phyloP scores from a whole-genome alignment of 92 coral and sea anemone genomes.

The Montipora capitata region DNA sequence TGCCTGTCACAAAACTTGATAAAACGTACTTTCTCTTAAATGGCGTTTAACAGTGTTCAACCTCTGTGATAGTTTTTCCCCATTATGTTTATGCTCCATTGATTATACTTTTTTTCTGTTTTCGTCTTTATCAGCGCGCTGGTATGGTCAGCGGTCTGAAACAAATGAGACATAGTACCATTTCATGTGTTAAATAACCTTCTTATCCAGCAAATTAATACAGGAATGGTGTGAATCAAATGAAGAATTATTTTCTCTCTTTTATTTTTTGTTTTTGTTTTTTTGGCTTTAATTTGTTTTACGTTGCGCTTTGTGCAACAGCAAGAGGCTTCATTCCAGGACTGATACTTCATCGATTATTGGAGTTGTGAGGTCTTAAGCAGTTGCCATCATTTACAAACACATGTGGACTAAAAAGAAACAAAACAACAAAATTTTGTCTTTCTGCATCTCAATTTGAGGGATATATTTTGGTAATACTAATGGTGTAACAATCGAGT shows the following conservation, averaged over 20 bases:
- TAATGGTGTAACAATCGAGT: background rate
- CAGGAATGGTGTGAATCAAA: background rate
- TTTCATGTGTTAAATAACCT: too few species aligned
- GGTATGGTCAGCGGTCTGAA: too few species aligned
- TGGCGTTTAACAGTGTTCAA: too few species aligned
- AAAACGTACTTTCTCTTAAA: too few species aligned
- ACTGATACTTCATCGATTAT: background rate
- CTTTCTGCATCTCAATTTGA: background rate
- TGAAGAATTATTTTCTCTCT: background rate
- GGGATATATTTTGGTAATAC: background rate
- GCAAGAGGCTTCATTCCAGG: constrained; percentile 8
- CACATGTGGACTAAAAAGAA: background rate
- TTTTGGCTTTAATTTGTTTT: background rate
- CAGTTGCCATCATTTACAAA: background rate
- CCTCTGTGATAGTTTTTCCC: too few species aligned
- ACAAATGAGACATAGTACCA: too few species aligned
- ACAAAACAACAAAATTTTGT: background rate
- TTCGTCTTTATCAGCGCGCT: too few species aligned
- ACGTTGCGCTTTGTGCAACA: constrained; percentile 1
- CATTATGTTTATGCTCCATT: too few species aligned
- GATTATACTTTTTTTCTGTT: too few species aligned
- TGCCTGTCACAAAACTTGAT: too few species aligned
- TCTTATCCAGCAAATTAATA: too few species aligned
- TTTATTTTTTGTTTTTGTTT: background rate
- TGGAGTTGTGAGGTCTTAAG: constrained; percentile 2